These are phyloP conservation scores for Cirrhinus mrigala DNA, from an alignment of 2,797 vertebrate species.

Conservation along the genomic window DNA sequence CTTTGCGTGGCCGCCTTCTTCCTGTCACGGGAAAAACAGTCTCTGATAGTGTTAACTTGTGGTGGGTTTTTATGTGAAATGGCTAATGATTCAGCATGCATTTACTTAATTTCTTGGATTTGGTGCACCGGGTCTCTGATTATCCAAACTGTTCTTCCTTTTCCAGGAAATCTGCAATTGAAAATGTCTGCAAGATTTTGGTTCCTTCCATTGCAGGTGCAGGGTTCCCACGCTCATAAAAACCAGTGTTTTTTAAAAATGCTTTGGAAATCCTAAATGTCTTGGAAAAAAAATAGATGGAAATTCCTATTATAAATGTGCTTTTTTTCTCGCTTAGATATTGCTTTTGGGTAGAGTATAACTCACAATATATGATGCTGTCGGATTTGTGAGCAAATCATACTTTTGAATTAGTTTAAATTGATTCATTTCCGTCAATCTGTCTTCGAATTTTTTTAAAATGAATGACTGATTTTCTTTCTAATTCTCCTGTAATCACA, in stretches of 20 bases:
- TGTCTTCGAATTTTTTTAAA: background rate
- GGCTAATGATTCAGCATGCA: too few species aligned
- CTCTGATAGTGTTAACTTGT: background rate
- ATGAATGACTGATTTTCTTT: background rate
- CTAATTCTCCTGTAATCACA: background rate
- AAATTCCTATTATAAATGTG: background rate
- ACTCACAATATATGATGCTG: background rate
- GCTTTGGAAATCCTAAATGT: background rate
- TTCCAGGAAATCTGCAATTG: conserved; percentile 1
- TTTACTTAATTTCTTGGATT: background rate
- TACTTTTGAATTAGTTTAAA: background rate
- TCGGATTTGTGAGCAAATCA: background rate
- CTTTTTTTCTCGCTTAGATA: background rate
- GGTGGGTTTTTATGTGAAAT: background rate
- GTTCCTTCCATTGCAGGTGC: background rate
- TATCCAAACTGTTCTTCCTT: background rate
- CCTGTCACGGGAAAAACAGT: background rate
- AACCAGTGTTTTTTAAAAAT: background rate
- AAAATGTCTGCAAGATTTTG: background rate
- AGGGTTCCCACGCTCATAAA: background rate
- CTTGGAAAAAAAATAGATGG: background rate
- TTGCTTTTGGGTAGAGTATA: background rate
- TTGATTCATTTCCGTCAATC: background rate
- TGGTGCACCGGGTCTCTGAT: background rate
- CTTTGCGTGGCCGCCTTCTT: background rate